Percentiles rank a stretch among this genome's conserved stretches.
These are phyloP conservation scores for Argopecten irradians DNA, from an alignment of 1,140 invertebrate genomes.

Conservation along the genomic window DNA sequence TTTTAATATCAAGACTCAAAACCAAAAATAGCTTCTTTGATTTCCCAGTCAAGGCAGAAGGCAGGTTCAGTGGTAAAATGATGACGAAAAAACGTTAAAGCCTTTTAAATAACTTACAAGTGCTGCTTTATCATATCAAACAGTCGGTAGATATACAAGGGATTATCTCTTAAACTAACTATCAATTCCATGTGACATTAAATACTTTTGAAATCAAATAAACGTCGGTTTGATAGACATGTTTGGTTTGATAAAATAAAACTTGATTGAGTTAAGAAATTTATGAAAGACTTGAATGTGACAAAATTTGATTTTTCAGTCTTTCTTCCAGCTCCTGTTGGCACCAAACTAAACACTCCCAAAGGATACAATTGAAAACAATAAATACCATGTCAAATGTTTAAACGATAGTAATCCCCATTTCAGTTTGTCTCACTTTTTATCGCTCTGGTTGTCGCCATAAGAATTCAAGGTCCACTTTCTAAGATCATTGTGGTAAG, in stretches of 20 bases:
- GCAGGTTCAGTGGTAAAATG: background rate
- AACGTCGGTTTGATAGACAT: background rate
- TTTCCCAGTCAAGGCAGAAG: background rate
- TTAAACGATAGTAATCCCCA: no score
- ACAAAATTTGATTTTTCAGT: background rate
- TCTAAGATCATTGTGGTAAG: no score
- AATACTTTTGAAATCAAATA: constrained; percentile 18
- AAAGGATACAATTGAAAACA: no score
- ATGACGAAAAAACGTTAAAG: background rate
- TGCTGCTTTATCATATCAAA: background rate
- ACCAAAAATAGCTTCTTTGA: no score
- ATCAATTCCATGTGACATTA: background rate
- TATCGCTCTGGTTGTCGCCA: no score
- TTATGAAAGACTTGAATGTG: background rate
- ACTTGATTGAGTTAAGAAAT: background rate
- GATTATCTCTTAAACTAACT: background rate
- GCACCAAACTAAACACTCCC: background rate
- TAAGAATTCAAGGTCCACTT: no score
- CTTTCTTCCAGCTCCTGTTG: background rate
- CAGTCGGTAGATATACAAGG: background rate
- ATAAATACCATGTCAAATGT: no score
- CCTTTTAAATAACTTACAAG: background rate
- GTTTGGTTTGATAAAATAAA: background rate
- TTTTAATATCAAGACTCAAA: no score
- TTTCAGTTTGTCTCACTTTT: no score